A percentile compares a stretch with the other conserved stretches of the same genome.
Evolutionary conservation across 1,140 invertebrate genomes (phyloP).

Genomic region (Sycophila sp.): DNA sequence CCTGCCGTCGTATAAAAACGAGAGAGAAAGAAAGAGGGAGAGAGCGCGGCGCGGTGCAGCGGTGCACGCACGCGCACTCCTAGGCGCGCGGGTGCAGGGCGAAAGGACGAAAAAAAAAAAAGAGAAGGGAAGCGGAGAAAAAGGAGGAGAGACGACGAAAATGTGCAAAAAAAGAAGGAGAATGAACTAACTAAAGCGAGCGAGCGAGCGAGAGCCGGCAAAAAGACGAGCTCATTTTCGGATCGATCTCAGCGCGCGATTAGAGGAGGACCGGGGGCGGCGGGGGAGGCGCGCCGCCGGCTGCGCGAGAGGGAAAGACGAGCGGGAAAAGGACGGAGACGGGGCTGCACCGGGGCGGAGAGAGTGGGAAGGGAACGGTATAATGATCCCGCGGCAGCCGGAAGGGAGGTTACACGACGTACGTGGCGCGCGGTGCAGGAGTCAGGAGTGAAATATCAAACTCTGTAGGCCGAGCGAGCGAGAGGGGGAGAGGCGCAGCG

Average conservation of each 20-base stretch:
- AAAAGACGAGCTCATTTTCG: conserved; percentile 45
- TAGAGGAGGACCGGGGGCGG: conserved; percentile 19
- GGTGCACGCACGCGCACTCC: conserved; percentile 27
- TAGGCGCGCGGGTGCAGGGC: too few relatives aligned
- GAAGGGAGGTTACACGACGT: conserved; percentile 40
- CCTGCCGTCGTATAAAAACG: conserved; percentile 33
- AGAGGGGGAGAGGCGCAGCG: neutral
- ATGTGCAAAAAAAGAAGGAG: conserved; percentile 1
- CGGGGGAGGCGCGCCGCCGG: conserved; percentile 14
- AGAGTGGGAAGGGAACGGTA: conserved; percentile 32
- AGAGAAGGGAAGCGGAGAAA: conserved; percentile 5
- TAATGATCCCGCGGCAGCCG: conserved; percentile 41
- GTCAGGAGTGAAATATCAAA: conserved; percentile 57
- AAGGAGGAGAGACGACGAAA: conserved; percentile 13
- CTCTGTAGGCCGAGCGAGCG: conserved; percentile 27
- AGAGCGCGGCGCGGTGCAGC: neutral
- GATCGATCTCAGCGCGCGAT: conserved; percentile 42
- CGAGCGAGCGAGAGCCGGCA: conserved; percentile 29
- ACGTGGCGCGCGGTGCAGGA: conserved; percentile 37
- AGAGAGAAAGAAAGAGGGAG: neutral
- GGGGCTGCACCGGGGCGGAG: neutral
- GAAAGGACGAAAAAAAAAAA: conserved; percentile 19
- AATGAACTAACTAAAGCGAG: conserved; percentile 28
- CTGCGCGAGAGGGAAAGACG: conserved; percentile 16
- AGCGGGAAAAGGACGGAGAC: conserved; percentile 19